Evolutionary conservation across 2,113 vertebrate species (phyloP).

Genomic region (Grallaria varia): DNA sequence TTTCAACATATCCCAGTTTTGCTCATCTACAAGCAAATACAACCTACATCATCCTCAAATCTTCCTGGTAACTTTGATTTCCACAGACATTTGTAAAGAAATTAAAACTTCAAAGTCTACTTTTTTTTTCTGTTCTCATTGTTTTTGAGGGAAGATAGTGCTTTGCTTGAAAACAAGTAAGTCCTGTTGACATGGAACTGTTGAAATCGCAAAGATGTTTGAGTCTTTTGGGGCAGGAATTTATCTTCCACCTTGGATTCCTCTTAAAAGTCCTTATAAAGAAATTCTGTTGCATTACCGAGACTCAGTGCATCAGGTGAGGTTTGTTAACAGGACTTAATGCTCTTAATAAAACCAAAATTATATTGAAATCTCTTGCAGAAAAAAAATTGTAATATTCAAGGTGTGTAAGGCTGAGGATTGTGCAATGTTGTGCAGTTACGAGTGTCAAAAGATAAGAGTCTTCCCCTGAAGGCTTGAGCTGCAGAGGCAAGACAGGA

Average conservation of each 20-base stretch:
- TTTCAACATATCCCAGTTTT: slow-evolving; percentile 8
- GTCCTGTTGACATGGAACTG: neutral
- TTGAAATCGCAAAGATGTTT: neutral
- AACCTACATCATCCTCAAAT: neutral
- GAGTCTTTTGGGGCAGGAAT: neutral
- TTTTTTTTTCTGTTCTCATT: neutral
- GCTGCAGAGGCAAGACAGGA: neutral
- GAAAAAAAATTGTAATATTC: neutral
- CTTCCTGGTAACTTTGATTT: neutral
- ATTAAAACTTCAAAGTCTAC: neutral
- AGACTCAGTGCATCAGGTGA: neutral
- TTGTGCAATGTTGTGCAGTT: neutral
- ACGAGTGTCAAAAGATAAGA: neutral
- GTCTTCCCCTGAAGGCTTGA: neutral
- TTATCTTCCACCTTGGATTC: neutral
- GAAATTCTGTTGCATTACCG: neutral
- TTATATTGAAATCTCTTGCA: neutral
- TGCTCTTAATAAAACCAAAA: neutral
- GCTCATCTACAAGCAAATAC: neutral
- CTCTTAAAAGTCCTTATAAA: neutral
- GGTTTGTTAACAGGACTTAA: neutral
- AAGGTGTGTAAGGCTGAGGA: neutral
- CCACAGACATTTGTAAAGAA: neutral
- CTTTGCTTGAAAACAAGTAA: neutral
- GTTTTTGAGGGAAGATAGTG: neutral